Evolutionary conservation across 2,797 vertebrate genomes (phyloP).

Genomic region (Centroberyx gerrardi): DNA sequence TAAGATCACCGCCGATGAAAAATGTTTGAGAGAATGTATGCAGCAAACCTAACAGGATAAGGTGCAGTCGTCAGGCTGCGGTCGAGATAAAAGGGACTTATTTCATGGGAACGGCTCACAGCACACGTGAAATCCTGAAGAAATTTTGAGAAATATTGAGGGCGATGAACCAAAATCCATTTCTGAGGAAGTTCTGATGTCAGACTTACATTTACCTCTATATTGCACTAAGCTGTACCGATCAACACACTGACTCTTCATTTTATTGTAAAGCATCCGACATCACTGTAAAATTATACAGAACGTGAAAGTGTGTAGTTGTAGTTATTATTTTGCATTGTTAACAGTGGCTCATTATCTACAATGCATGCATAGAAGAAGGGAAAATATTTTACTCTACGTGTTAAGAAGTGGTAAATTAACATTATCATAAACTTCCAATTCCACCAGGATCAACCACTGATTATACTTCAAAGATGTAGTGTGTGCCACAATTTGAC

Average conservation of each 20-base stretch:
- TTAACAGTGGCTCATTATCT: conserved; percentile 2
- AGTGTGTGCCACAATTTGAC: conserved; percentile 14
- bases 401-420: conserved; percentile 5
- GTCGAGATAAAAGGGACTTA: conserved; percentile 46
- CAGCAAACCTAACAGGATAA: conserved; percentile 47
- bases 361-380: neutral
- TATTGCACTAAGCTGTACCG: neutral
- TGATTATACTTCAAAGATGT: conserved; percentile 12
- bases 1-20: conserved; percentile 54
- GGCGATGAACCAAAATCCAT: conserved; percentile 30
- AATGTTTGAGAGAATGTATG: conserved; percentile 44
- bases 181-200: conserved; percentile 23
- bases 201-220: conserved; percentile 14
- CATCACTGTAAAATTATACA: neutral
- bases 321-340: conserved; percentile 5
- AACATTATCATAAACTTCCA: conserved; percentile 13
- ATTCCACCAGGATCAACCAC: conserved; percentile 10
- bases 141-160: conserved; percentile 46
- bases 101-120: conserved; percentile 50
- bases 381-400: neutral
- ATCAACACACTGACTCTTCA: neutral
- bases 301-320: neutral
- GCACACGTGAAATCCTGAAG: conserved; percentile 24
- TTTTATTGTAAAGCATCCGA: neutral
- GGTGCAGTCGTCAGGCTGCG: conserved; percentile 40